Evolutionary conservation across 2,888 invertebrate genomes (phyloP).

Genomic region (Ornithoptera priamus): DNA sequence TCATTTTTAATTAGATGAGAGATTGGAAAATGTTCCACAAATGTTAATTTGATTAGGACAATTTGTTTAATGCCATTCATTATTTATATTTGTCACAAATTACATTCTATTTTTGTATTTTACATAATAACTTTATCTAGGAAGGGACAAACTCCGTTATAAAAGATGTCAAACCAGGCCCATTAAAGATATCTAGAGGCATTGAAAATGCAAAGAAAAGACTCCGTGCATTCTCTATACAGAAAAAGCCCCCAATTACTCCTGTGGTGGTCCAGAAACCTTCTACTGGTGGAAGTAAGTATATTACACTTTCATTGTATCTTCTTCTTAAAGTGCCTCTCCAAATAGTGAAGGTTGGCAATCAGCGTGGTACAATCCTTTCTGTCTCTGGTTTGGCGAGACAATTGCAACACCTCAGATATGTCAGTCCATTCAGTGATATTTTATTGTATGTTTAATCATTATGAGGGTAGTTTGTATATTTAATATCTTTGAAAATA

Average conservation of each 20-base stretch:
- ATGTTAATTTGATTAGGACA: not conserved
- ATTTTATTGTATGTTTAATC: not conserved
- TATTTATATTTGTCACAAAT: not conserved
- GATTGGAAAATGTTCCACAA: not conserved
- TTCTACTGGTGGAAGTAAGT: slow-evolving; percentile 53
- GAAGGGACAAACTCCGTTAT: not conserved
- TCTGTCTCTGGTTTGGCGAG: too few species aligned
- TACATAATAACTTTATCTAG: not conserved
- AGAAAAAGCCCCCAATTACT: slow-evolving; percentile 63
- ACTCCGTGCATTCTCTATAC: slow-evolving; percentile 73
- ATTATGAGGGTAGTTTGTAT: not conserved
- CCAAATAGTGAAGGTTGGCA: too few species aligned
- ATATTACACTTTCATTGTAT: not conserved
- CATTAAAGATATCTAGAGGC: slow-evolving; percentile 49
- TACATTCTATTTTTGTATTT: not conserved
- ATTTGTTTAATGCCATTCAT: too few species aligned
- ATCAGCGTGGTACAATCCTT: too few species aligned
- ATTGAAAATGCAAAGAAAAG: slow-evolving; percentile 72
- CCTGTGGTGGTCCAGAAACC: slow-evolving; percentile 52
- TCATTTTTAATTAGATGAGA: too few species aligned
- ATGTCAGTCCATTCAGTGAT: too few species aligned
- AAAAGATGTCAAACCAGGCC: slow-evolving; percentile 21
- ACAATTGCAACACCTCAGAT: too few species aligned
- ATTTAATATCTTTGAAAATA: too few species aligned
- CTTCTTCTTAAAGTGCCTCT: too few species aligned